phyloP scores from a whole-genome alignment of 2,888 invertebrate species.

The Darwinula stevensoni region DNA sequence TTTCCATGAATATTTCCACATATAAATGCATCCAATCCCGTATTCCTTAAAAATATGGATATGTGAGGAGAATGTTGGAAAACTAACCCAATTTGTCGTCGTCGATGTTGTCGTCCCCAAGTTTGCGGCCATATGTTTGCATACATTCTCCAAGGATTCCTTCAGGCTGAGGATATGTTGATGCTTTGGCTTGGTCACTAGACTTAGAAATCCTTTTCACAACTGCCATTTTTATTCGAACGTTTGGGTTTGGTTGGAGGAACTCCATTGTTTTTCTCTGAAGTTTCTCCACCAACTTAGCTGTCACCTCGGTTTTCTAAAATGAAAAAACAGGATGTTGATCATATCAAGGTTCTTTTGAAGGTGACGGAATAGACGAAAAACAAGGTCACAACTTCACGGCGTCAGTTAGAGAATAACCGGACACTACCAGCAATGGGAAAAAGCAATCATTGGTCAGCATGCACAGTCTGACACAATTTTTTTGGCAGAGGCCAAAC shows the following conservation, averaged over 20 bases:
- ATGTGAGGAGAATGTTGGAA: too few relatives aligned
- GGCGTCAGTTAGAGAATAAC: too few relatives aligned
- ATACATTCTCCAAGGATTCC: constrained; percentile 90
- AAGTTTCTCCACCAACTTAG: constrained; percentile 83
- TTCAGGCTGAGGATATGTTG: constrained; percentile 95
- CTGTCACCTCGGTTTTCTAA: constrained; percentile 92
- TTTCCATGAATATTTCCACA: too few relatives aligned
- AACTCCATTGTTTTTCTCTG: constrained; percentile 94
- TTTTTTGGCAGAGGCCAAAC: too few relatives aligned
- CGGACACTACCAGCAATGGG: too few relatives aligned
- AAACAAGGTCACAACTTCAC: too few relatives aligned
- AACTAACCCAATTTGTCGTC: constrained; percentile 54
- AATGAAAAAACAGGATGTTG: constrained; percentile 9
- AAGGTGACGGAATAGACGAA: too few relatives aligned
- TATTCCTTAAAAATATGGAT: too few relatives aligned
- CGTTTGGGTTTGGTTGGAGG: constrained; percentile 93
- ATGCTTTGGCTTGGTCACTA: constrained; percentile 81
- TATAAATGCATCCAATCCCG: too few relatives aligned
- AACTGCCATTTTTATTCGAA: constrained; percentile 75
- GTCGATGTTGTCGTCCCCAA: constrained; percentile 77
- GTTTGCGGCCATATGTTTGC: constrained; percentile 72
- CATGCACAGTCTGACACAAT: too few relatives aligned
- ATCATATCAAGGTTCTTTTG: too few relatives aligned
- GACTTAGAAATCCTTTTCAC: constrained; percentile 87
- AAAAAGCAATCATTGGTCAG: too few relatives aligned